Conservation (phyloP, 2,888 invertebrate genomes). For the Ectropis crepuscularia region DNA sequence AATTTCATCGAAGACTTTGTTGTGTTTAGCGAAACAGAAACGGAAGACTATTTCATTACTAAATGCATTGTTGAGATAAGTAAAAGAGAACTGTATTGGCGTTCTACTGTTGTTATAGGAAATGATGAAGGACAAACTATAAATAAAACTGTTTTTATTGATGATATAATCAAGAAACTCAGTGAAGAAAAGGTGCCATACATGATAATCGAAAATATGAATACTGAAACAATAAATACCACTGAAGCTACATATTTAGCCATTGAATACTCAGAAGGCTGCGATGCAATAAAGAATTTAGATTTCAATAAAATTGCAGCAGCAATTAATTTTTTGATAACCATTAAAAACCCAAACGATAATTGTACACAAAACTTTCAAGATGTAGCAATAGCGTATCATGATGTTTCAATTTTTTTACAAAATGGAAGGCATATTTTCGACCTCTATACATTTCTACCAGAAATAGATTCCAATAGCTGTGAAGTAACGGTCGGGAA, state of each 20-base stretch:
- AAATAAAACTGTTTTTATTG: conserved; percentile 36
- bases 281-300: conserved; percentile 40
- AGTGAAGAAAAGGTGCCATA: conserved; percentile 37
- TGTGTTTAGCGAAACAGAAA: conserved; percentile 6
- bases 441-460: conserved; percentile 51
- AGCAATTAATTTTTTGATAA: conserved; percentile 51
- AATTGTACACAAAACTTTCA: conserved; percentile 39
- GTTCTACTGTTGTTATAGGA: conserved; percentile 44
- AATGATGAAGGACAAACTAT: conserved; percentile 17
- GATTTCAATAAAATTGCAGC: conserved; percentile 38
- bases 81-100: conserved; percentile 37
- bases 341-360: conserved; percentile 42
- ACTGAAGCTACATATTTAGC: conserved; percentile 37
- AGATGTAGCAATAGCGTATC: conserved; percentile 41
- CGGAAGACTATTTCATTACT: conserved; percentile 31
- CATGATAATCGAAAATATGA: conserved; percentile 9
- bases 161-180: conserved; percentile 40
- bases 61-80: conserved; percentile 46
- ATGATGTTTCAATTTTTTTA: conserved; percentile 55
- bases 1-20: conserved; percentile 22
- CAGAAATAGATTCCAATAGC: conserved; percentile 50
- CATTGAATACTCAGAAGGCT: conserved; percentile 45
- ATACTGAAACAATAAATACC: conserved; percentile 24
- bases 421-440: conserved; percentile 32
- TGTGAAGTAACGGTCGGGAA: conserved; percentile 48